Evolutionary conservation across 2,113 vertebrate species (phyloP).

Genomic region (Perca schrenkii): DNA sequence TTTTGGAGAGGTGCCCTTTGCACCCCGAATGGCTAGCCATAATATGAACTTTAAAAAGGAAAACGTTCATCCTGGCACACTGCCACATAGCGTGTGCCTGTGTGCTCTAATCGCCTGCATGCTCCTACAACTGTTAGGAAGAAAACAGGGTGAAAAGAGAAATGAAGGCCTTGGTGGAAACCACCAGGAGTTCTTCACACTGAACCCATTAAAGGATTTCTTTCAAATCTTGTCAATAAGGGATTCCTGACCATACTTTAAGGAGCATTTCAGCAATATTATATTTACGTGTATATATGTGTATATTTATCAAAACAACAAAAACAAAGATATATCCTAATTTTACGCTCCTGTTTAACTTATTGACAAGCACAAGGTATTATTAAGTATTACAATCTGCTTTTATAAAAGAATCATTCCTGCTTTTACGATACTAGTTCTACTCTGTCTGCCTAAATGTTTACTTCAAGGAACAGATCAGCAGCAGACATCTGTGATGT

Average conservation of each 20-base stretch:
- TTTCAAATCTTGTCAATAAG: conserved; percentile 17
- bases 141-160: conserved; percentile 43
- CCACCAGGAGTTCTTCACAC: conserved; percentile 16
- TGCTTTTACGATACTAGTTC: background rate
- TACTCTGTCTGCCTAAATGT: background rate
- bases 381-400: background rate
- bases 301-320: too few relatives aligned
- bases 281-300: background rate
- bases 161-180: conserved; percentile 25
- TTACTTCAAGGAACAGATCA: background rate
- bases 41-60: conserved; percentile 75
- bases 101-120: conserved; percentile 60
- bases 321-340: too few relatives aligned
- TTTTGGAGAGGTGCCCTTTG: conserved; percentile 75
- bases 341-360: too few relatives aligned
- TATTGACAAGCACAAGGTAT: too few relatives aligned
- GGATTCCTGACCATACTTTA: conserved; percentile 13
- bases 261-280: background rate
- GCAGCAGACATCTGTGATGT: background rate
- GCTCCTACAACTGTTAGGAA: conserved; percentile 53
- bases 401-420: background rate
- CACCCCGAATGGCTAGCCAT: conserved; percentile 73
- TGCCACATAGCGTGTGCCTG: conserved; percentile 67
- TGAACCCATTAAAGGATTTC: conserved; percentile 17
- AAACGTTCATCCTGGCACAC: conserved; percentile 65